Percentiles rank a stretch among this genome's conserved stretches.
Conservation (phyloP, 1,140 invertebrate genomes). For the Micrasema minimum region DNA sequence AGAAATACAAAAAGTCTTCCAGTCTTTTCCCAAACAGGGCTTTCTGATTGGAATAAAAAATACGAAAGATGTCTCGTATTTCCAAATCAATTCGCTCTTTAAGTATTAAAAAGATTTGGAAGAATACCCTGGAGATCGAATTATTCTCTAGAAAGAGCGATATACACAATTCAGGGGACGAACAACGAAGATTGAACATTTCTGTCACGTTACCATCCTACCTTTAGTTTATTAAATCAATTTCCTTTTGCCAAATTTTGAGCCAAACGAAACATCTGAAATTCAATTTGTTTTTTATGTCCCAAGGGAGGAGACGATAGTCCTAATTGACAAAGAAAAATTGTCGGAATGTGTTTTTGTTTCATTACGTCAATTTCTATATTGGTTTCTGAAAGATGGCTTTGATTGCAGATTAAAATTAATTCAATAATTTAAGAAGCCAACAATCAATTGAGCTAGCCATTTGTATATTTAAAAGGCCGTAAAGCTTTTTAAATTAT, state of each 20-base stretch:
- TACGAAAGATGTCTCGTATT: too few relatives aligned
- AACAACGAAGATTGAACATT: slow-evolving; percentile 30
- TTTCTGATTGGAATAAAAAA: too few relatives aligned
- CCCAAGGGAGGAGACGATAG: slow-evolving; percentile 22
- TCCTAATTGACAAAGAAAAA: slow-evolving; percentile 39
- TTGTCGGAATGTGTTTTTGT: not conserved
- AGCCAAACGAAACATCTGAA: slow-evolving; percentile 37
- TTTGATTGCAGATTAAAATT: too few relatives aligned
- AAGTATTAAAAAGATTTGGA: not conserved
- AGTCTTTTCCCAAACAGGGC: too few relatives aligned
- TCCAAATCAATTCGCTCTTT: slow-evolving; percentile 5
- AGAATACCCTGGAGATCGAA: not conserved
- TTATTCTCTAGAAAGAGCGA: slow-evolving; percentile 9
- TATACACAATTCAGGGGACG: slow-evolving; percentile 11
- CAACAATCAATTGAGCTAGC: too few relatives aligned
- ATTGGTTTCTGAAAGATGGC: slow-evolving; percentile 2
- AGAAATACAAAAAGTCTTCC: too few relatives aligned
- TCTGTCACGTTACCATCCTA: slow-evolving; percentile 25
- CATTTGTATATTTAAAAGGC: too few relatives aligned
- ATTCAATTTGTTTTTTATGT: slow-evolving; percentile 28
- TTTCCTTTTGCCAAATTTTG: slow-evolving; percentile 37
- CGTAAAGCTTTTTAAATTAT: too few relatives aligned
- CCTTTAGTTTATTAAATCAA: slow-evolving; percentile 43
- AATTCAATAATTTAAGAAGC: too few relatives aligned
- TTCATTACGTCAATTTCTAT: slow-evolving; percentile 15